phyloP scores from a whole-genome alignment of 2,797 vertebrate genomes.

The Liparis tanakae region DNA sequence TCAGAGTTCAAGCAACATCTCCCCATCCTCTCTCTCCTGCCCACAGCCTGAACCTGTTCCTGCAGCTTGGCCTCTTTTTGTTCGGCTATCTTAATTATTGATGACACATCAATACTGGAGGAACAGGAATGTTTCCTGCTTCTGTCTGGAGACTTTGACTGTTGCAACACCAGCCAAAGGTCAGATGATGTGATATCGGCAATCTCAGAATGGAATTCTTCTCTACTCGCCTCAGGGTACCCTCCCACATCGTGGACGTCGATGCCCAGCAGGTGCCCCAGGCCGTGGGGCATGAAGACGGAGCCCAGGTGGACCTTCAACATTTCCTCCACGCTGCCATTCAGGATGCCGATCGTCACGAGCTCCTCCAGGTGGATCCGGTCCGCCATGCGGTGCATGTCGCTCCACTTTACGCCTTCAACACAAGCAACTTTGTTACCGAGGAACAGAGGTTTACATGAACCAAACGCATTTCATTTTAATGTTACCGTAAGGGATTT shows the following conservation, averaged over 20 bases:
- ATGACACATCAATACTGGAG: no score
- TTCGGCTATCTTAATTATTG: no score
- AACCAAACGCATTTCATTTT: background rate
- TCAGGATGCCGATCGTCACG: slow-evolving; percentile 87
- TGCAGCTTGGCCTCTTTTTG: no score
- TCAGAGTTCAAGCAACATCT: no score
- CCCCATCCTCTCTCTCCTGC: no score
- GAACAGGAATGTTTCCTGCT: no score
- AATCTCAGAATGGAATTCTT: background rate
- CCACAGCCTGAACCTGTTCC: no score
- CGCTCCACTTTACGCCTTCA: slow-evolving; percentile 91
- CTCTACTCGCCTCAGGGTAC: slow-evolving; percentile 89
- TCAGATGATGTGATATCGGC: no score
- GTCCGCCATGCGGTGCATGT: slow-evolving; percentile 94
- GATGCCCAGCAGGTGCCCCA: slow-evolving; percentile 96
- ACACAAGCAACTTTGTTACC: slow-evolving; percentile 10
- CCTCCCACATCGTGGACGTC: slow-evolving; percentile 97
- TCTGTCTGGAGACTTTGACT: no score
- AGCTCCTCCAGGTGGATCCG: slow-evolving; percentile 93
- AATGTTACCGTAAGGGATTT: background rate
- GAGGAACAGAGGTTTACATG: background rate
- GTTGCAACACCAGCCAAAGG: no score
- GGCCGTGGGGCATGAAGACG: slow-evolving; percentile 95
- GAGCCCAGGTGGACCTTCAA: slow-evolving; percentile 92
- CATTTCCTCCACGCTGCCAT: slow-evolving; percentile 91